Evolutionary conservation across 2,113 vertebrate species (phyloP).

Genomic region (Copsychus sechellarum): DNA sequence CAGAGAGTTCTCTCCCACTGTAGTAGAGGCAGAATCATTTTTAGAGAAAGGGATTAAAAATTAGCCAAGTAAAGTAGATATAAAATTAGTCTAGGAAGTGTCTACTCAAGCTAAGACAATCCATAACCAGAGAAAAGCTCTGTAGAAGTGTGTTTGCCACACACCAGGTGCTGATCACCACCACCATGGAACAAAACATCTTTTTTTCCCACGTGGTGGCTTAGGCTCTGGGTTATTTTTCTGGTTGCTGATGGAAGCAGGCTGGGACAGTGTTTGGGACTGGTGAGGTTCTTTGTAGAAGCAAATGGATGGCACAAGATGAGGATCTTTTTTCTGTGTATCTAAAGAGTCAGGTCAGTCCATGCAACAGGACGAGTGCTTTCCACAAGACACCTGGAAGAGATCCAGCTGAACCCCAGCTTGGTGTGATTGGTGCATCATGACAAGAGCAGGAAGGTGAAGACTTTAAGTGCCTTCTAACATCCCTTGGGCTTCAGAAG

Average conservation of each 20-base stretch:
- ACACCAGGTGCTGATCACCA: not conserved
- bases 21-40: not conserved
- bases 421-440: not conserved
- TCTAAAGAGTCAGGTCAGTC: not conserved
- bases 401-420: not conserved
- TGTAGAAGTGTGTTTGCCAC: not conserved
- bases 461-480: constrained; percentile 40
- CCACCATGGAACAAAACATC: not conserved
- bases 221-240: not conserved
- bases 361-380: not conserved
- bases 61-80: not conserved
- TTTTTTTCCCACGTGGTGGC: not conserved
- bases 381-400: not conserved
- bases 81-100: not conserved
- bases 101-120: constrained; percentile 53
- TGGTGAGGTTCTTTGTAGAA: not conserved
- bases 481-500: not conserved
- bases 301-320: not conserved
- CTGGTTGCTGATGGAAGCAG: not conserved
- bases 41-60: not conserved
- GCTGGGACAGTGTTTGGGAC: not conserved
- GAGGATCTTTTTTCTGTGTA: not conserved
- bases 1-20: not conserved
- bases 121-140: not conserved
- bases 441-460: not conserved